Evolutionary conservation across 2,797 vertebrate genomes (phyloP).

Genomic region (Ciconia nigra): DNA sequence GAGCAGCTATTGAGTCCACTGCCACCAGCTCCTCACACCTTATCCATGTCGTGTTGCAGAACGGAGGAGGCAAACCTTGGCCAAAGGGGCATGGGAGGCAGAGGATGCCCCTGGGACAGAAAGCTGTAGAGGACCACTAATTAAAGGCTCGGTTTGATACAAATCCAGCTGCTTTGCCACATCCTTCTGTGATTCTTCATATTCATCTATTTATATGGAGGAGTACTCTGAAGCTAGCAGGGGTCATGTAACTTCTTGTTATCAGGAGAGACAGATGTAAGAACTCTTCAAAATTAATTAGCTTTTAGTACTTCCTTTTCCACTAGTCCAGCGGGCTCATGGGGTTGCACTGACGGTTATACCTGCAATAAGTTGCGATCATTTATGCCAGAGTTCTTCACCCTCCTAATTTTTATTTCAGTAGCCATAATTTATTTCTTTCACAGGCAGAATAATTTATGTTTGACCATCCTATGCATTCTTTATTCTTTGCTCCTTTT

Average conservation of each 20-base stretch:
- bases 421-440: neutral
- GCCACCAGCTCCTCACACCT: neutral
- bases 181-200: neutral
- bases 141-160: neutral
- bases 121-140: neutral
- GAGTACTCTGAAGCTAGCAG: constrained; percentile 23
- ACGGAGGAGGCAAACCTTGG: neutral
- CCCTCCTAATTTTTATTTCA: constrained; percentile 17
- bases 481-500: neutral
- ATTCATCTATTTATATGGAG: constrained; percentile 5
- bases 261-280: constrained; percentile 39
- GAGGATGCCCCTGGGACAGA: neutral
- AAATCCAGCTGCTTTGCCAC: constrained; percentile 11
- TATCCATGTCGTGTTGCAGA: neutral
- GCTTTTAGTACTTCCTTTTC: constrained; percentile 18
- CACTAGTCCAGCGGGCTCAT: neutral
- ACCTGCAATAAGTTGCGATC: neutral
- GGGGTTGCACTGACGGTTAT: neutral
- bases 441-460: neutral
- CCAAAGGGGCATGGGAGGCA: neutral
- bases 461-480: neutral
- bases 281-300: constrained; percentile 51
- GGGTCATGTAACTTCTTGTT: constrained; percentile 8
- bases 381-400: constrained; percentile 16
- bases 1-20: neutral